These are phyloP conservation scores for Pseudopipra pipra DNA, from an alignment of 2,113 vertebrate species.

Conservation along the genomic window DNA sequence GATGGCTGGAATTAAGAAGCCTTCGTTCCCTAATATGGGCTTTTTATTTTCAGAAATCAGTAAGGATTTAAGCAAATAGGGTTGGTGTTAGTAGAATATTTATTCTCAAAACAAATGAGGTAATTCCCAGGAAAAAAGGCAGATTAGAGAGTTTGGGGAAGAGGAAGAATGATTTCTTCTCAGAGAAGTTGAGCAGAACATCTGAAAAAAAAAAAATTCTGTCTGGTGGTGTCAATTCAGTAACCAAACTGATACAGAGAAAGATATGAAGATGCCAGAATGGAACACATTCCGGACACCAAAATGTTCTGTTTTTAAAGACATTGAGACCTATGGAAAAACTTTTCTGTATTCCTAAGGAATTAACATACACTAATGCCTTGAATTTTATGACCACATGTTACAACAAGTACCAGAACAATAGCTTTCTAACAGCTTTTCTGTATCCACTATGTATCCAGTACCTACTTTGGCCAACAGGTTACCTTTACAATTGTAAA, in stretches of 20 bases:
- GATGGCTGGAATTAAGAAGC: neutral
- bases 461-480: neutral
- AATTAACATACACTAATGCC: neutral
- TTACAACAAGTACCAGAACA: neutral
- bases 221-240: neutral
- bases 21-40: neutral
- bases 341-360: neutral
- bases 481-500: neutral
- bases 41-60: neutral
- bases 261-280: neutral
- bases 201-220: neutral
- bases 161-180: neutral
- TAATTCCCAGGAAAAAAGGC: neutral
- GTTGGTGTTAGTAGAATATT: neutral
- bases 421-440: neutral
- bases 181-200: neutral
- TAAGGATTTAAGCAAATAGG: neutral
- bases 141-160: neutral
- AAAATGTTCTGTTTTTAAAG: neutral
- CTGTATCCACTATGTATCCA: rapidly evolving
- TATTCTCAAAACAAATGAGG: neutral
- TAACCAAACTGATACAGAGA: neutral
- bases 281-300: neutral
- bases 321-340: neutral
- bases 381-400: neutral